phyloP scores from a whole-genome alignment of 2,888 invertebrate genomes.

The Taphrorychus bicolor region DNA sequence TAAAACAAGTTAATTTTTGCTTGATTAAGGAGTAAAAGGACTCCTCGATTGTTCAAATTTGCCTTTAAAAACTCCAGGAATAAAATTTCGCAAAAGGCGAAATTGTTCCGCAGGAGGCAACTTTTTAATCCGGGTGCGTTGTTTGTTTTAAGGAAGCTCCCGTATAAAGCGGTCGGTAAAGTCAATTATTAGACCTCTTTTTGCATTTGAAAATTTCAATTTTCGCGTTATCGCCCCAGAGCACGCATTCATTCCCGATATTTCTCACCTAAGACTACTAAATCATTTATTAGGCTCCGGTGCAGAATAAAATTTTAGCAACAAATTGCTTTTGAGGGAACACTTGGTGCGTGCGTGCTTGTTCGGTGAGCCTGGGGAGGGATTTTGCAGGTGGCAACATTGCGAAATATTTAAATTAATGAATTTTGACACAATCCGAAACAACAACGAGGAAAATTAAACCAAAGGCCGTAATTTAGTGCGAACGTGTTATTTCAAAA shows the following conservation, averaged over 20 bases:
- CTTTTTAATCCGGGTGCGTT: background rate
- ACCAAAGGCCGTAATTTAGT: conserved; percentile 9
- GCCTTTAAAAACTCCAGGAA: background rate
- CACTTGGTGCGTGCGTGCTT: background rate
- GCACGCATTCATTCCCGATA: conserved; percentile 49
- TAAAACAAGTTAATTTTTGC: too few relatives aligned
- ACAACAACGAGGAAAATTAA: conserved; percentile 2
- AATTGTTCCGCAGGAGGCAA: background rate
- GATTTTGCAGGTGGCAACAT: background rate
- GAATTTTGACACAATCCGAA: conserved; percentile 1
- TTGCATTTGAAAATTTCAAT: conserved; percentile 59
- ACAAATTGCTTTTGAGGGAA: conserved; percentile 1
- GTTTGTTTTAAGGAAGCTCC: background rate
- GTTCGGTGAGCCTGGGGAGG: background rate
- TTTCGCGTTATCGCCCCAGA: conserved; percentile 57
- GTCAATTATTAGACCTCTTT: conserved; percentile 54
- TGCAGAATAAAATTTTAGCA: background rate
- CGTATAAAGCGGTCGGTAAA: background rate
- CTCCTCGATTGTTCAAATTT: too few relatives aligned
- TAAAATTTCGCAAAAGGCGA: background rate
- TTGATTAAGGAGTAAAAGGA: too few relatives aligned
- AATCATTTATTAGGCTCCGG: background rate
- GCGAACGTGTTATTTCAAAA: conserved; percentile 12
- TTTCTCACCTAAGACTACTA: conserved; percentile 6
- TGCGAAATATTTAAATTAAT: conserved; percentile 6